Evolutionary conservation across 2,888 invertebrate genomes (phyloP).

Genomic region (Macrostomum cliftonense): DNA sequence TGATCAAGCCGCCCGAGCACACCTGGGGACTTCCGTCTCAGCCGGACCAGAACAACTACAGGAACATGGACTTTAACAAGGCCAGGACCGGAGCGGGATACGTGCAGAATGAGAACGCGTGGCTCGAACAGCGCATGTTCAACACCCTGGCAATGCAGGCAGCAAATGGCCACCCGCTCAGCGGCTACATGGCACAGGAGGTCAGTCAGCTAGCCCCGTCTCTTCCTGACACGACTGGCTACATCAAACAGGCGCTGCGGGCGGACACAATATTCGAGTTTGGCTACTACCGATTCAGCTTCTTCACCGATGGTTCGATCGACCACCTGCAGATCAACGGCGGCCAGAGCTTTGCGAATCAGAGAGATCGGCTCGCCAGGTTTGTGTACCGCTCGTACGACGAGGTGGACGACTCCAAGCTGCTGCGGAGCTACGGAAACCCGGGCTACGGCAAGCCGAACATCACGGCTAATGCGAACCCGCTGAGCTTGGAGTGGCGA

Average conservation of each 20-base stretch:
- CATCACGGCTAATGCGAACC: conserved; percentile 21
- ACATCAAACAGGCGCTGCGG: conserved; percentile 4
- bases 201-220: conserved; percentile 14
- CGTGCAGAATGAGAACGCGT: conserved; percentile 17
- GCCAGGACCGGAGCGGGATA: conserved; percentile 14
- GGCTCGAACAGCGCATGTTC: conserved; percentile 25
- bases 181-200: conserved; percentile 15
- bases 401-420: conserved; percentile 21
- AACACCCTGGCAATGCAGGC: conserved; percentile 17
- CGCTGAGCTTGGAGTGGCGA: conserved; percentile 21
- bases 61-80: conserved; percentile 14
- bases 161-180: conserved; percentile 19
- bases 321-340: conserved; percentile 14
- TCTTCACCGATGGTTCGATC: conserved; percentile 15
- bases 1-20: conserved; percentile 25
- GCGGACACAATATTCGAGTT: conserved; percentile 17
- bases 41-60: conserved; percentile 21
- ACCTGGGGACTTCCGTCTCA: conserved; percentile 24
- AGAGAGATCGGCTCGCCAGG: conserved; percentile 15
- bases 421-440: conserved; percentile 19
- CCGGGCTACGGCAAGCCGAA: conserved; percentile 24
- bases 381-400: conserved; percentile 24
- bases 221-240: conserved; percentile 15
- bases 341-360: conserved; percentile 16
- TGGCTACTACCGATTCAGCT: conserved; percentile 14